Evolutionary conservation across 2,113 vertebrate species (phyloP).

Genomic region (Sialia sialis): DNA sequence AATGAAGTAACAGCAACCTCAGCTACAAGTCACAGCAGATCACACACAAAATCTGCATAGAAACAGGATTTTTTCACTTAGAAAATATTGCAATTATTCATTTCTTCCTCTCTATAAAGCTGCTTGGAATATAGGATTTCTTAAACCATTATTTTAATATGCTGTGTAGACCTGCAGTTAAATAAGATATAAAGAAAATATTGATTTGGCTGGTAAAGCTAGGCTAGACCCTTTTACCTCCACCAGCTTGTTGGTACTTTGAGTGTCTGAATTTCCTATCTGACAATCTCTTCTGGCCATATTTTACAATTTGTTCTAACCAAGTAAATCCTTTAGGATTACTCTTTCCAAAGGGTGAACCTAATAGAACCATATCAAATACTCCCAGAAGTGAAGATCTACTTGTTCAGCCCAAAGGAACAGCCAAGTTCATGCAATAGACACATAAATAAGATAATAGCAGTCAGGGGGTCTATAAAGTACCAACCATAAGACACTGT

Average conservation of each 20-base stretch:
- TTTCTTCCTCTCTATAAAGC: neutral
- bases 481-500: neutral
- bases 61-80: neutral
- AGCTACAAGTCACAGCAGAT: neutral
- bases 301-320: neutral
- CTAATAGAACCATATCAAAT: neutral
- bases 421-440: neutral
- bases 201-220: conserved; percentile 15
- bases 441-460: neutral
- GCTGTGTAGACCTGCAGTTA: neutral
- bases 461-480: neutral
- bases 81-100: neutral
- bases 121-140: neutral
- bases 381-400: neutral
- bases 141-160: neutral
- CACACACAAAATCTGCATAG: neutral
- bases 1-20: neutral
- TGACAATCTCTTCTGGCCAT: neutral
- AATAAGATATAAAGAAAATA: neutral
- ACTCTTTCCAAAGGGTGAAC: neutral
- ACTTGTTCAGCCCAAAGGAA: neutral
- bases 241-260: neutral
- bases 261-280: neutral
- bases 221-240: neutral
- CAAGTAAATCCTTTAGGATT: neutral